Percentiles rank a stretch among this genome's conserved stretches.
Evolutionary conservation across 2,113 vertebrate genomes (phyloP).

Genomic region (Sander vitreus): DNA sequence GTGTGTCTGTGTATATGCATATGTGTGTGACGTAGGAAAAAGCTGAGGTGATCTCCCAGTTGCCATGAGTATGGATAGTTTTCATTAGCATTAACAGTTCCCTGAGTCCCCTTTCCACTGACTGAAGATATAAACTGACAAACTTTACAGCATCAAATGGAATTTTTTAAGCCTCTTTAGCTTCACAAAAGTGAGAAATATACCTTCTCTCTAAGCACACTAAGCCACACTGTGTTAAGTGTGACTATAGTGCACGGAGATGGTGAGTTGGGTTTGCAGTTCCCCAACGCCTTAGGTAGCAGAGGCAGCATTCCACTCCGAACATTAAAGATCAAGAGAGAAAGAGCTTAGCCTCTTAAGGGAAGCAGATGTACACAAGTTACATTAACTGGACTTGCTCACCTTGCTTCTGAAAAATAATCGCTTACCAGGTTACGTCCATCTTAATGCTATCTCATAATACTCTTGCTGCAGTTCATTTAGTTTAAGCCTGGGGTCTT

Average conservation of each 20-base stretch:
- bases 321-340: neutral
- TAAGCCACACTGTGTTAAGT: neutral
- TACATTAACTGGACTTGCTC: neutral
- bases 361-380: neutral
- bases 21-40: conserved; percentile 21
- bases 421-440: neutral
- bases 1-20: neutral
- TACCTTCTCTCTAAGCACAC: too few relatives aligned
- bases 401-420: neutral
- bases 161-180: neutral
- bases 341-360: neutral
- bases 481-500: neutral
- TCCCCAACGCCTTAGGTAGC: neutral
- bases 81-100: neutral
- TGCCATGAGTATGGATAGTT: neutral
- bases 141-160: neutral
- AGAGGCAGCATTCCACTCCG: neutral
- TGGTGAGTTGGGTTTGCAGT: neutral
- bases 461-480: neutral
- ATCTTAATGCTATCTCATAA: neutral
- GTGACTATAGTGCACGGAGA: neutral
- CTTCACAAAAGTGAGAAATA: too few relatives aligned
- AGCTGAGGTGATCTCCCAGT: neutral
- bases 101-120: too few relatives aligned
- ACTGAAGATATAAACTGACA: neutral